Evolutionary conservation across 37 sponge, comb jelly and placozoan species (phyloP).

Genomic region (Cladorhizidae sp.): DNA sequence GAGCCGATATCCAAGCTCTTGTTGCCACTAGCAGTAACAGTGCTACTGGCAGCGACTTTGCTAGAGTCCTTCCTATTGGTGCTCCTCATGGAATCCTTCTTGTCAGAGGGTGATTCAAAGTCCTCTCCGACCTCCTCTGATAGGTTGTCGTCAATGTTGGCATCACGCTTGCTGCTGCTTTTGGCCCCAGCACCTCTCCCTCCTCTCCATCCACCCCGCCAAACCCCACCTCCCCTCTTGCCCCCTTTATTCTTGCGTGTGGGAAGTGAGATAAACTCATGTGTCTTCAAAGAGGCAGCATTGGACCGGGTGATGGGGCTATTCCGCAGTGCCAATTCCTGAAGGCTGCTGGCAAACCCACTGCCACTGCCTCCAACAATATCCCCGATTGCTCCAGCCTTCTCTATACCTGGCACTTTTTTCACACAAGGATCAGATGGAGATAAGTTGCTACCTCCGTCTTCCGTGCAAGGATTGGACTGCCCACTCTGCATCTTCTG

Average conservation of each 20-base stretch:
- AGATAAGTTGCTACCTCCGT: not conserved
- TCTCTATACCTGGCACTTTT: no score
- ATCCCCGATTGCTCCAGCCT: no score
- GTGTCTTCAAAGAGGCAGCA: slow-evolving; percentile 37
- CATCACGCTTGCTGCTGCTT: not conserved
- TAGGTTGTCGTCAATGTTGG: not conserved
- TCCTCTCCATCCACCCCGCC: slow-evolving; percentile 7
- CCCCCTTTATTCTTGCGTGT: not conserved
- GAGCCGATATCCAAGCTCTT: not conserved
- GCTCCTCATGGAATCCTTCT: no score
- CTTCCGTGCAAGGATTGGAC: not conserved
- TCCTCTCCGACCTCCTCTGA: slow-evolving; percentile 9
- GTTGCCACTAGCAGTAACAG: not conserved
- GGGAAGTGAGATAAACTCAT: slow-evolving; percentile 50
- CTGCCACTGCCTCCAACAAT: not conserved
- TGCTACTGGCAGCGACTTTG: no score
- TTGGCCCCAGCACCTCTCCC: slow-evolving; percentile 3
- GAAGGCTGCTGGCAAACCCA: not conserved
- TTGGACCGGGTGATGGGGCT: slow-evolving; percentile 56
- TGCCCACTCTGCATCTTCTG: not conserved
- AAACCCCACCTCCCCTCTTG: slow-evolving; percentile 3
- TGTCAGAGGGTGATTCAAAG: not conserved
- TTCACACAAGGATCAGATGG: not conserved
- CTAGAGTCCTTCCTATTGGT: no score
- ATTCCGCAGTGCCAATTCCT: not conserved